phyloP scores from a whole-genome alignment of 2,797 vertebrate species.

The Protosalanx chinensis region DNA sequence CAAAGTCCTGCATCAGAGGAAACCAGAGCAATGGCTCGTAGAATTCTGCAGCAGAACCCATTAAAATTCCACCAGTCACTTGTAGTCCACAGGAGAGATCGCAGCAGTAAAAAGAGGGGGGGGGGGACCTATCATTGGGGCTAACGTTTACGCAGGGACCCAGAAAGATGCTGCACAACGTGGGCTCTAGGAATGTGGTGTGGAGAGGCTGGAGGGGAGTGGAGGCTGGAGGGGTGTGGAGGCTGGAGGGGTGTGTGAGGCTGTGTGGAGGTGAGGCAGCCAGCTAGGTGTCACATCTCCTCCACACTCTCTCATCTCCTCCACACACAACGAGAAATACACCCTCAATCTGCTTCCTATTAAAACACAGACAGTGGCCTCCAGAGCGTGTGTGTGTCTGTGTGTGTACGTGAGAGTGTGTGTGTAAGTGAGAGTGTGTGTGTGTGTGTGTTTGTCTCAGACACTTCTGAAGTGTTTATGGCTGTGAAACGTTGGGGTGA shows the following conservation, averaged over 20 bases:
- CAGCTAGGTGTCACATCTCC: slow-evolving; percentile 9
- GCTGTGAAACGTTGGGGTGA: not conserved
- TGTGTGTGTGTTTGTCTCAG: slow-evolving; percentile 1
- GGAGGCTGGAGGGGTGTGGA: too few species aligned
- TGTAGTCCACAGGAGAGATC: slow-evolving; percentile 4
- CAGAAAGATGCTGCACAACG: not conserved
- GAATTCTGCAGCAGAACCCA: not conserved
- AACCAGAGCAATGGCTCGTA: not conserved
- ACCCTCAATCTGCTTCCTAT: slow-evolving; percentile 3
- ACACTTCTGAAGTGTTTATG: slow-evolving; percentile 4
- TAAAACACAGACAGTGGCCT: slow-evolving; percentile 5
- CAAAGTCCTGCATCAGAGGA: not conserved
- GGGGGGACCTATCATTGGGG: not conserved
- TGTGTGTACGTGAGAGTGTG: not conserved
- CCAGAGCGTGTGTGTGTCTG: not conserved
- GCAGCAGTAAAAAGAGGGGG: not conserved
- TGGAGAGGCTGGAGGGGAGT: too few species aligned
- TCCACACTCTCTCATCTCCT: not conserved
- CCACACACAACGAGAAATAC: not conserved
- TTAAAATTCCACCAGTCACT: not conserved
- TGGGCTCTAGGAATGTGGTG: not conserved
- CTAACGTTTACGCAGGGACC: not conserved
- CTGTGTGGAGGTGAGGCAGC: not conserved
- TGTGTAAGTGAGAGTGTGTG: not conserved
- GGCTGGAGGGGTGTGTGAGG: not conserved